Evolutionary conservation across 2,797 vertebrate species (phyloP).

Genomic region (Chromis chromis): DNA sequence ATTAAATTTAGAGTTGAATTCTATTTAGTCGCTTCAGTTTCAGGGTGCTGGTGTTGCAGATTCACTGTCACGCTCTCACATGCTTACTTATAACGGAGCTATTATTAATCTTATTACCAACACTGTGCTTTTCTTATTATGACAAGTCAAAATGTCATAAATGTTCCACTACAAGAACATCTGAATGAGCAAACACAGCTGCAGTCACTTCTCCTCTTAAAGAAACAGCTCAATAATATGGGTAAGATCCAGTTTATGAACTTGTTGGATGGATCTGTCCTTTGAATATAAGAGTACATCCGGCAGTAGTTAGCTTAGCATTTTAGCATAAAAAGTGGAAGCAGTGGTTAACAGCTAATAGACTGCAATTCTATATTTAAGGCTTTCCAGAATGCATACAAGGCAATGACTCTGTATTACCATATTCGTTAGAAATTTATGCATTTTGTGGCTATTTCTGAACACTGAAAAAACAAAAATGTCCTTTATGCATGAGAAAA

Average conservation of each 20-base stretch:
- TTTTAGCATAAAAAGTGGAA: neutral
- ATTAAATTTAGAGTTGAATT: constrained; percentile 20
- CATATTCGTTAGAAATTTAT: too few species aligned
- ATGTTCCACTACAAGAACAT: neutral
- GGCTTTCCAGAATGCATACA: too few species aligned
- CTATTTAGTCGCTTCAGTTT: constrained; percentile 1
- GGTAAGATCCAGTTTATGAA: too few species aligned
- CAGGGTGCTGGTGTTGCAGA: neutral
- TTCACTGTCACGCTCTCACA: neutral
- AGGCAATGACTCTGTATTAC: too few species aligned
- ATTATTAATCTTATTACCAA: constrained; percentile 23
- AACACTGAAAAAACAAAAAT: too few species aligned
- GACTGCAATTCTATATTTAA: neutral
- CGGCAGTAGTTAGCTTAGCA: neutral
- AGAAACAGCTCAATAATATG: neutral
- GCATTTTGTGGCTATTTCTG: too few species aligned
- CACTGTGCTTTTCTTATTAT: constrained; percentile 19
- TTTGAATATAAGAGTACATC: neutral
- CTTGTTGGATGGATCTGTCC: too few species aligned
- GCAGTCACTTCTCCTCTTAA: constrained; percentile 23
- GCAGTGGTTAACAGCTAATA: neutral
- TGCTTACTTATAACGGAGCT: constrained; percentile 3
- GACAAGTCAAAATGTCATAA: constrained; percentile 12
- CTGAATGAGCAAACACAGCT: constrained; percentile 26
- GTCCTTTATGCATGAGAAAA: too few species aligned